Conservation (phyloP, 2,113 vertebrate species). For the Thermophis baileyi region DNA sequence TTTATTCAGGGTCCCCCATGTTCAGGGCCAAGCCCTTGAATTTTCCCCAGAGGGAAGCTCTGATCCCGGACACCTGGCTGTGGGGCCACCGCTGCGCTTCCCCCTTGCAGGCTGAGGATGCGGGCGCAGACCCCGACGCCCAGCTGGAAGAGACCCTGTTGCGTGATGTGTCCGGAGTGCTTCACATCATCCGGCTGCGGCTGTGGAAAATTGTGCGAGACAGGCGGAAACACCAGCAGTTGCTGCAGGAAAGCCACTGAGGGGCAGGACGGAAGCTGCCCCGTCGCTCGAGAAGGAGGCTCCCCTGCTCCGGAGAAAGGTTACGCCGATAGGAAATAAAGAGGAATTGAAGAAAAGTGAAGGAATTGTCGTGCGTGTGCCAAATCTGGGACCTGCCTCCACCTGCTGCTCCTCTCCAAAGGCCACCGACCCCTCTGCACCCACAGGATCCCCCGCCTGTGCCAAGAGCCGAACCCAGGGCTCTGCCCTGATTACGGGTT, state of each 20-base stretch:
- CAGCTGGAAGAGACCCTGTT: neutral
- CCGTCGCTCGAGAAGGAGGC: neutral
- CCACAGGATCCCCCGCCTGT: too few relatives aligned
- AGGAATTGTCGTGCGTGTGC: too few relatives aligned
- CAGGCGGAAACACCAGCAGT: neutral
- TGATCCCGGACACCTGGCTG: neutral
- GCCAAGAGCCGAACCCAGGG: neutral
- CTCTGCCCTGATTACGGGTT: neutral
- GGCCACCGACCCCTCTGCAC: neutral
- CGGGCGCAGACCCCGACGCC: neutral
- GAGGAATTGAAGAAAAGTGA: neutral
- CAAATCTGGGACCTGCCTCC: neutral
- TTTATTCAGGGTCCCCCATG: rapidly evolving
- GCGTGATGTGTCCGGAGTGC: neutral
- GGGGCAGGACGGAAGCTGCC: neutral
- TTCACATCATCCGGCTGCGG: neutral
- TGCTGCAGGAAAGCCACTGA: neutral
- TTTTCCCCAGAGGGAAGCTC: neutral
- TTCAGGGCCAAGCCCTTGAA: neutral
- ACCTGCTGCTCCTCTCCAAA: neutral
- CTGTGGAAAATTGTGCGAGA: neutral
- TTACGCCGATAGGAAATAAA: neutral
- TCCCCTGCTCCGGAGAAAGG: neutral
- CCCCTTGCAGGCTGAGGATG: neutral
- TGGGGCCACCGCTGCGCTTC: neutral